Evolutionary conservation across 2,113 vertebrate genomes (phyloP).

Genomic region (Chloropsis cyanopogon): DNA sequence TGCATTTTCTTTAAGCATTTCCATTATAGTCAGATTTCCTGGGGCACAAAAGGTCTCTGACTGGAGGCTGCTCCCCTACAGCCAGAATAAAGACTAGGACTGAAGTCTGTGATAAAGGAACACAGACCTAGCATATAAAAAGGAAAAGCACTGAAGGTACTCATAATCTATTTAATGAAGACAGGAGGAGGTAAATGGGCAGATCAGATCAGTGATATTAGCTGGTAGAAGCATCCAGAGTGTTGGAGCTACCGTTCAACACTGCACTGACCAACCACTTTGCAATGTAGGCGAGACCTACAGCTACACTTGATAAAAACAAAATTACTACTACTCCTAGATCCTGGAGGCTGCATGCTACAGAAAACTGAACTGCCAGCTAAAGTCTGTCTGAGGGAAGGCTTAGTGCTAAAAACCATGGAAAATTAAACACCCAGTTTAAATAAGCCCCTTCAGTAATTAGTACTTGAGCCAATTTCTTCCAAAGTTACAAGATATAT

Average conservation of each 20-base stretch:
- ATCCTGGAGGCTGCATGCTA: neutral
- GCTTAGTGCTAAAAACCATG: neutral
- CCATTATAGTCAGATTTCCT: neutral
- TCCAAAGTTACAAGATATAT: neutral
- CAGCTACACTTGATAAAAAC: neutral
- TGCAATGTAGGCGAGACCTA: fast-evolving
- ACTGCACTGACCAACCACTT: neutral
- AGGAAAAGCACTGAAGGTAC: neutral
- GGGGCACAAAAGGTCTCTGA: neutral
- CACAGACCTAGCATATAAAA: neutral
- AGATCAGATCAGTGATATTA: neutral
- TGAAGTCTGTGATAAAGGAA: neutral
- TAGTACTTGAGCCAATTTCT: neutral
- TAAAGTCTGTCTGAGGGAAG: neutral
- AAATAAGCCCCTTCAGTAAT: neutral
- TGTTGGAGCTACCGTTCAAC: neutral
- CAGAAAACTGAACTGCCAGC: neutral
- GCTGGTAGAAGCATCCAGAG: neutral
- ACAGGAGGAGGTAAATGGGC: neutral
- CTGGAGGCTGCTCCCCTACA: fast-evolving
- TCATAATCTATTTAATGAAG: neutral
- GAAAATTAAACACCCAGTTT: neutral
- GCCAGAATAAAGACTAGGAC: neutral
- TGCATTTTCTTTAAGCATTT: neutral
- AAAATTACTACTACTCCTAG: neutral